Conservation (phyloP, 2,888 invertebrate species). For the Melinopterus prodromus region DNA sequence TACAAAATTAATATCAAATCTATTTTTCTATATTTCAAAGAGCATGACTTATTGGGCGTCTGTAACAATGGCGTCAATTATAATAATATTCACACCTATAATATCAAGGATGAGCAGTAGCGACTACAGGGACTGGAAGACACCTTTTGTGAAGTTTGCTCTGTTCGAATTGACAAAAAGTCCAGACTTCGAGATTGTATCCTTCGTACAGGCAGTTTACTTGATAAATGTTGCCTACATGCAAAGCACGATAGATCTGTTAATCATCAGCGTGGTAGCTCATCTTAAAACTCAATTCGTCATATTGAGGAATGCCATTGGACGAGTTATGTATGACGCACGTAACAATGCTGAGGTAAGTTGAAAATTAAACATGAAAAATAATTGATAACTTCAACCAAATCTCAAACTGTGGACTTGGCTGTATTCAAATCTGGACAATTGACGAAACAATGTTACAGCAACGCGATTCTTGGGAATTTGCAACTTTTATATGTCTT, state of each 20-base stretch:
- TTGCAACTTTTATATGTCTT: too few relatives aligned
- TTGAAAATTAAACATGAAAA: too few relatives aligned
- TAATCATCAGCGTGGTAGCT: slow-evolving; percentile 37
- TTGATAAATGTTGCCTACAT: slow-evolving; percentile 38
- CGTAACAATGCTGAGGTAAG: not conserved
- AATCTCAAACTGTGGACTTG: too few relatives aligned
- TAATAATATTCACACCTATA: not conserved
- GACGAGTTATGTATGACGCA: slow-evolving; percentile 23
- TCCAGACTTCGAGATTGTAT: slow-evolving; percentile 37
- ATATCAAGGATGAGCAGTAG: slow-evolving; percentile 31
- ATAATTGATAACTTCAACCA: too few relatives aligned
- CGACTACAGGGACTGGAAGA: slow-evolving; percentile 39
- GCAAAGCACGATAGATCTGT: slow-evolving; percentile 37
- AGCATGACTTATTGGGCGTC: slow-evolving; percentile 36
- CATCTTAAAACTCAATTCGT: slow-evolving; percentile 40
- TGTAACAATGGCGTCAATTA: not conserved
- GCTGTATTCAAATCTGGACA: too few relatives aligned
- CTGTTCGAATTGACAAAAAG: slow-evolving; percentile 38
- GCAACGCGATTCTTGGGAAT: too few relatives aligned
- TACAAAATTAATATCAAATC: not conserved
- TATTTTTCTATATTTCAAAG: slow-evolving; percentile 31
- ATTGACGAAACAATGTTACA: too few relatives aligned
- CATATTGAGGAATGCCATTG: slow-evolving; percentile 39
- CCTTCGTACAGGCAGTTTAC: slow-evolving; percentile 34
- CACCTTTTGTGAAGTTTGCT: slow-evolving; percentile 35